Evolutionary conservation across 2,113 vertebrate genomes (phyloP), one percentile per base, ranked within the genome.

Genomic region (Heteronetta atricapilla): DNA sequence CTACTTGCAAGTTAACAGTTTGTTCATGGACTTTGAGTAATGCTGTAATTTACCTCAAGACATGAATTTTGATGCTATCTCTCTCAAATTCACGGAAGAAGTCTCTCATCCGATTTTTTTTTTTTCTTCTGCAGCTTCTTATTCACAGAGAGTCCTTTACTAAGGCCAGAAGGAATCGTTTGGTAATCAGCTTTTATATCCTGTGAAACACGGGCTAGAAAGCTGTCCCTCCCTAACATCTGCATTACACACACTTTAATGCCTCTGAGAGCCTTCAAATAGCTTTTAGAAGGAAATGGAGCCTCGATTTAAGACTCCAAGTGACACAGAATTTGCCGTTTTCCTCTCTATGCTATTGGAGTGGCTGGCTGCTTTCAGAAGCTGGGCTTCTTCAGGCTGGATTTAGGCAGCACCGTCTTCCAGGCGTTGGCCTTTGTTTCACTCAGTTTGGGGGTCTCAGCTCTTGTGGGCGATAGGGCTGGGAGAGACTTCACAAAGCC

Each of bases 371-470:
- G 68, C 58, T 67, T 67, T 36, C 68, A 7, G 1, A 83, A 92
- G 22, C 10, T 0, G 0, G 3, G 0, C 31, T 4, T 53, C 40
- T 83, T 75, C 62, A 2, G 21, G 44, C 52, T 80, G 6, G 79
- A 72, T 53, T 40, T 29, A 3, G 7, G 18, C 67, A 0, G 13
- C 38, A 1, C 8, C 1, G 11, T 29, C 72, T 89, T 75, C 17
- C 63, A 63, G 26, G 23, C 19, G 13, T 55, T 53, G 59, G 29
- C 3, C 75, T 79, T 70, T 53, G 7, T 60, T 82, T 62, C 4
- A 1, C 15, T 38, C 5, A 9, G 8, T 28, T 68, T 29, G 60
- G n/a, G 77, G 8, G 13, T 40, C 75, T 48, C 21, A 0, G 23
- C 25, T 50, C 0, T 33, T 2, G 0, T 14, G 63, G 34, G 4